A percentile compares a stretch with the other conserved stretches of the same genome.
phyloP scores from a whole-genome alignment of 2,113 vertebrate genomes.

The Cricetomys ansorgei region DNA sequence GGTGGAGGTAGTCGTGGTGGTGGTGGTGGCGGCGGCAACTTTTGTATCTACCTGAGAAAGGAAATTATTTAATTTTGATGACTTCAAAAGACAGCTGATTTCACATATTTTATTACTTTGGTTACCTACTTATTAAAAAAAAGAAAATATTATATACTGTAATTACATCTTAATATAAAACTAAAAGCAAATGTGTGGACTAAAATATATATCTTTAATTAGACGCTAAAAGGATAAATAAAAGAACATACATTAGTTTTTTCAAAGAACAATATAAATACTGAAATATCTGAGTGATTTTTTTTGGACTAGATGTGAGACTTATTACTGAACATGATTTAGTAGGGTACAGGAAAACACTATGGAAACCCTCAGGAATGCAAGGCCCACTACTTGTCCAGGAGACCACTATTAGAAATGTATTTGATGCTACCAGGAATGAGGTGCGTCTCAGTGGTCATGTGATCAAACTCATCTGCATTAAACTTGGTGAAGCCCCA shows the following conservation, averaged over 20 bases:
- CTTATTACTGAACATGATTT: not conserved
- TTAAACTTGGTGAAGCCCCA: not conserved
- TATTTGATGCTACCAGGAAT: not conserved
- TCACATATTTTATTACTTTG: constrained; percentile 29
- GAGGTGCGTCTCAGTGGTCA: not conserved
- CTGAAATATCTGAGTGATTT: not conserved
- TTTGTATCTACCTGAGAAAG: not conserved
- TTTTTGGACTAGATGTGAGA: not conserved
- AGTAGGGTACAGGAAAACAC: not conserved
- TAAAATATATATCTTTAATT: constrained; percentile 43
- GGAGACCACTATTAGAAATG: not conserved
- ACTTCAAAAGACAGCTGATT: constrained; percentile 29
- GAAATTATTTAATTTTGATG: not conserved
- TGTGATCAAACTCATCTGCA: not conserved
- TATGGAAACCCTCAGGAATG: not conserved
- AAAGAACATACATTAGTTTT: constrained; percentile 23
- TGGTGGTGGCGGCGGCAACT: not conserved
- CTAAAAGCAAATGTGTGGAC: constrained; percentile 24
- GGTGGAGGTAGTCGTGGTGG: not conserved
- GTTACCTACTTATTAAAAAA: not conserved
- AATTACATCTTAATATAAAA: constrained; percentile 39
- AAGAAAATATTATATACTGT: not conserved
- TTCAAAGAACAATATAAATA: not conserved
- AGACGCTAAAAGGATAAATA: constrained; percentile 12
- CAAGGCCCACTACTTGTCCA: not conserved